A percentile compares a stretch with the other conserved stretches of the same genome.
Evolutionary conservation across 2,888 invertebrate genomes (phyloP).

Genomic region (Lampropteryx suffumata): DNA sequence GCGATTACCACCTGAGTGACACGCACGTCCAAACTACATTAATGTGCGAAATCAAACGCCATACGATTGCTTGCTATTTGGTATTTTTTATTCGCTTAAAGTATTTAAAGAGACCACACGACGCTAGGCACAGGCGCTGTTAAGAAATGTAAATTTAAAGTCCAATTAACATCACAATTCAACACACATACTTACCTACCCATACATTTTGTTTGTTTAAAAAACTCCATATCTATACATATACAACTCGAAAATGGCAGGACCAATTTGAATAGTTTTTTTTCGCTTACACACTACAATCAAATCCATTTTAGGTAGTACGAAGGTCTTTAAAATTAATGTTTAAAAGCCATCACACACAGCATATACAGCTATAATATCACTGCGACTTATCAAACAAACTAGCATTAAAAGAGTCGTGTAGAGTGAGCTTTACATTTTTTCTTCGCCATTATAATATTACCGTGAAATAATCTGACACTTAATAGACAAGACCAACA

Average conservation of each 20-base stretch:
- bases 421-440: slow-evolving; percentile 8
- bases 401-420: slow-evolving; percentile 5
- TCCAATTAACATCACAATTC: too few species aligned
- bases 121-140: neutral
- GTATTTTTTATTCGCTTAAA: slow-evolving; percentile 10
- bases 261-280: too few species aligned
- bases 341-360: too few species aligned
- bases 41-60: slow-evolving; percentile 56
- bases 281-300: too few species aligned
- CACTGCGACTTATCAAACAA: neutral
- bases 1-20: slow-evolving; percentile 57
- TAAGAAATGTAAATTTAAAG: too few species aligned
- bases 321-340: too few species aligned
- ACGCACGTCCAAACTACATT: slow-evolving; percentile 50
- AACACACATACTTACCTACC: too few species aligned
- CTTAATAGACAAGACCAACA: slow-evolving; percentile 47
- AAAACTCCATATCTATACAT: too few species aligned
- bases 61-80: slow-evolving; percentile 38
- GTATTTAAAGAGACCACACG: neutral
- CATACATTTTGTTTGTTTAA: too few species aligned
- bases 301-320: too few species aligned
- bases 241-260: too few species aligned
- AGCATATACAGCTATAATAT: too few species aligned
- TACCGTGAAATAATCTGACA: slow-evolving; percentile 44
- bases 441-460: slow-evolving; percentile 15